These are phyloP conservation scores for Drosophila lacteicornis DNA, from an alignment of 1,140 invertebrate species.

Conservation along the genomic window DNA sequence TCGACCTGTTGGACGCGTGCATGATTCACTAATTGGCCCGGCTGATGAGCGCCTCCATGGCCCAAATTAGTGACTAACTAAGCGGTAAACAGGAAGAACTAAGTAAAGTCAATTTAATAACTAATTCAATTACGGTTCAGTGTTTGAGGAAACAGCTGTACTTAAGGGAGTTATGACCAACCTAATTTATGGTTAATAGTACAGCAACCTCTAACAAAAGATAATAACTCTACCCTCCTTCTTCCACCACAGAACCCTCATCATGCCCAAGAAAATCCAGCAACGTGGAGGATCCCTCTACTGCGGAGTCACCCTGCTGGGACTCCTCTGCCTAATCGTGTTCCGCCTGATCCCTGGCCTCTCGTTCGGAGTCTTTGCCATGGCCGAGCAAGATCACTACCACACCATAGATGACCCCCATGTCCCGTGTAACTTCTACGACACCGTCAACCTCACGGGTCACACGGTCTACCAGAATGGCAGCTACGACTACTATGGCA, in stretches of 20 bases:
- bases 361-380: conserved; percentile 55
- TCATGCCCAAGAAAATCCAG: conserved; percentile 52
- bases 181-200: no score
- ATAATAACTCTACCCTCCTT: not conserved
- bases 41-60: not conserved
- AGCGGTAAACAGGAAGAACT: not conserved
- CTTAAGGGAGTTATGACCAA: no score
- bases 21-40: conserved; percentile 28
- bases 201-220: not conserved
- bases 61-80: conserved; percentile 23
- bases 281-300: conserved; percentile 54
- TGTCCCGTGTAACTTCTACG: conserved; percentile 73
- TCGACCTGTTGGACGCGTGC: conserved; percentile 39
- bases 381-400: conserved; percentile 53
- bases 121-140: not conserved
- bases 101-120: not conserved
- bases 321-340: conserved; percentile 42
- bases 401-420: conserved; percentile 68
- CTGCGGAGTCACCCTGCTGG: conserved; percentile 63
- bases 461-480: conserved; percentile 61
- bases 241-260: conserved; percentile 23
- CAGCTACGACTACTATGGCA: conserved; percentile 68
- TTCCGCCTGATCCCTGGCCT: conserved; percentile 62
- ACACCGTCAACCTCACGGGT: conserved; percentile 76
- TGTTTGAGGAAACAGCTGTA: not conserved